Conservation (phyloP, 2,888 invertebrate species). For the Phragmatobia fuliginosa region DNA sequence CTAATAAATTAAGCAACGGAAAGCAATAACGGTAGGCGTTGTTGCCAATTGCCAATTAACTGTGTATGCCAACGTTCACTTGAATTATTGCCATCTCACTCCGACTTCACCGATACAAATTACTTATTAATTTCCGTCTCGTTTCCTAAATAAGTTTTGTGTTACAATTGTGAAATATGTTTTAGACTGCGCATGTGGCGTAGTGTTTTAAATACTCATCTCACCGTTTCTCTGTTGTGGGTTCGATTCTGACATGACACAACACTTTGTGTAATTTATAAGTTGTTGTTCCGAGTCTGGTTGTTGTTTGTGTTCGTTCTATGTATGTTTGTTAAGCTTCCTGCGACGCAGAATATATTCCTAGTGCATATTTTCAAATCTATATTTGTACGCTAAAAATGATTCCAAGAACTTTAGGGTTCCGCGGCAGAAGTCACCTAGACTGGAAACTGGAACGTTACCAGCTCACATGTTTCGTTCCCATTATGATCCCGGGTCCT, state of each 20-base stretch:
- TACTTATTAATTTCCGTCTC: background rate
- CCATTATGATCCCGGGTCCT: too few relatives aligned
- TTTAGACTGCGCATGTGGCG: background rate
- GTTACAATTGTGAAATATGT: background rate
- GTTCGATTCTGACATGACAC: too few relatives aligned
- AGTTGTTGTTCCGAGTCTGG: background rate
- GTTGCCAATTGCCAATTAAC: conserved; percentile 49
- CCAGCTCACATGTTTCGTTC: too few relatives aligned
- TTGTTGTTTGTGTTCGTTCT: too few relatives aligned
- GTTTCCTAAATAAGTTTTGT: background rate
- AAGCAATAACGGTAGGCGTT: conserved; percentile 39
- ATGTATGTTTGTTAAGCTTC: too few relatives aligned
- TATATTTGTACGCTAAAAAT: too few relatives aligned
- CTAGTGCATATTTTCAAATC: too few relatives aligned
- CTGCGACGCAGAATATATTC: too few relatives aligned
- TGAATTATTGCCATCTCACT: conserved; percentile 33
- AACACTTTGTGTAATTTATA: too few relatives aligned
- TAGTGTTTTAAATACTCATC: background rate
- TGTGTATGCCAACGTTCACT: conserved; percentile 35
- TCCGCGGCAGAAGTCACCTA: too few relatives aligned
- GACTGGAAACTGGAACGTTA: too few relatives aligned
- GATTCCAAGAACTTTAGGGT: too few relatives aligned
- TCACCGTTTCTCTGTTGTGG: background rate
- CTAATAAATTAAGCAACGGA: conserved; percentile 37
- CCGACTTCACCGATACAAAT: background rate